Evolutionary conservation across 1,140 invertebrate species (phyloP), one percentile per base, ranked within the genome.

Genomic region (Tetragnatha versicolor): DNA sequence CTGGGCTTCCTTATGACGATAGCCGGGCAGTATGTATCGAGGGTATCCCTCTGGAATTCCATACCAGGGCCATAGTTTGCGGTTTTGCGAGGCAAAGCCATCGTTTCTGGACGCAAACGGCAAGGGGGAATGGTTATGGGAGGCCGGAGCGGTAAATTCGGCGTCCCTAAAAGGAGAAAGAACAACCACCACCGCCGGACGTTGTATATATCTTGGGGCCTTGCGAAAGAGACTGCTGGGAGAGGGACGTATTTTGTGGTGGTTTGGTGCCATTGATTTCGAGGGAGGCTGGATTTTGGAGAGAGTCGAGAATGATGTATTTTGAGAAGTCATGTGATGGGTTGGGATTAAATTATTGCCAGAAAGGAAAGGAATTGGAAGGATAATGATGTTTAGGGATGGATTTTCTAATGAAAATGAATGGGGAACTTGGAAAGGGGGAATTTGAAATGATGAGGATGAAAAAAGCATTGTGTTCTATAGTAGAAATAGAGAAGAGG

Each of bases 1-100:
- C 29, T 31, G 37, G 37, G 1, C 49, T 75, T 75, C 63, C 72
- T 75, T 75, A 75, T 75, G 72, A 63, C 55, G n/a, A 45, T 49
- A 47, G 72, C 22, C 17, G 25, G 22, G 27, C 55, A 49, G 42
- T 63, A 63, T 75, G 55, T 63, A 75, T 75, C 72, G 72, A n/a
- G 49, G 39, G 20, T 61, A 35, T 45, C 39, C 42, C 27, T 12
- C 9, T 2, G 65, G 60, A 51, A 51, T 51, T 20, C 12, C 49
- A n/a, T 9, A 7, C 49, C 14, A 22, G 5, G 25, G 49, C n/a
- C 25, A 2, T n/a, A 20, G 49, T 51, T 51, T 14, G 49, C 25
- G 49, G 49, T 51, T n/a, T n/a, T n/a, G n/a, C n/a, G n/a, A n/a
- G n/a, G n/a, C n/a, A n/a, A n/a, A n/a, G n/a, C n/a, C n/a, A n/a